phyloP scores from a whole-genome alignment of 2,888 invertebrate species.

The Tipula vernalis region DNA sequence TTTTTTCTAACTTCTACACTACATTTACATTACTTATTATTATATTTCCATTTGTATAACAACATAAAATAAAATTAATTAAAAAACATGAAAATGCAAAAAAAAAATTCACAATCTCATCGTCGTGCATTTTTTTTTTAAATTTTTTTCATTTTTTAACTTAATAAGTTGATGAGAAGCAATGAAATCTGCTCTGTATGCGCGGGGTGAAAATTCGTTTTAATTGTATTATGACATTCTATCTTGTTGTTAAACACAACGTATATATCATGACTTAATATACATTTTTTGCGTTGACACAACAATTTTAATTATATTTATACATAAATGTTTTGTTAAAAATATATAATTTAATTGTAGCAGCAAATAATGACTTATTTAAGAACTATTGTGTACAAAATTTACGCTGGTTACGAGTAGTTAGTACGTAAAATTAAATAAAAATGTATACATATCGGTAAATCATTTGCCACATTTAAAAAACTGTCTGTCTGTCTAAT shows the following conservation, averaged over 20 bases:
- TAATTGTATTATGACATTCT: background rate
- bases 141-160: background rate
- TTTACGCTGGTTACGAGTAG: background rate
- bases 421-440: background rate
- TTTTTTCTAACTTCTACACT: background rate
- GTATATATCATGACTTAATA: background rate
- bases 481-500: background rate
- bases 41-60: background rate
- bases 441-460: background rate
- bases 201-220: background rate
- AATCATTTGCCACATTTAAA: background rate
- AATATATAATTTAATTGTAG: background rate
- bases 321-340: background rate
- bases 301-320: background rate
- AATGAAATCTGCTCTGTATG: background rate
- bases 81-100: background rate
- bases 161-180: background rate
- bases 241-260: background rate
- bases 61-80: background rate
- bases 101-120: background rate
- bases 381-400: background rate
- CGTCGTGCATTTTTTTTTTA: too few relatives aligned
- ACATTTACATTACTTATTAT: background rate
- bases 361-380: background rate
- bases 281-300: background rate